A percentile compares a stretch with the other conserved stretches of the same genome.
Conservation (phyloP, 2,113 vertebrate genomes). For the Daboia siamensis region DNA sequence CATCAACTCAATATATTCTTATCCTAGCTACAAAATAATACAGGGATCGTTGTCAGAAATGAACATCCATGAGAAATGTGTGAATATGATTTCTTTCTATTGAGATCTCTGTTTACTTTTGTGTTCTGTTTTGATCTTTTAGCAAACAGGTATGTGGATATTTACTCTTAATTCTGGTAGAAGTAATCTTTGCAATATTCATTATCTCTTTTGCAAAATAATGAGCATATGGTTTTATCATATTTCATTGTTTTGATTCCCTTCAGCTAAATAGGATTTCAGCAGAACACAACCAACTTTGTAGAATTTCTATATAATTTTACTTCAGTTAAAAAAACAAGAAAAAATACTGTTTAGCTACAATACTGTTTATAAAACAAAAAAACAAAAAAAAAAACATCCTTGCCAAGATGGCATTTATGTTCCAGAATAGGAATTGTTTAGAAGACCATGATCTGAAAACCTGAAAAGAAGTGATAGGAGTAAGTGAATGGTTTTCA, state of each 20-base stretch:
- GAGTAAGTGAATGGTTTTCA: no score
- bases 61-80: conserved; percentile 52
- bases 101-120: conserved; percentile 37
- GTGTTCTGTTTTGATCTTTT: conserved; percentile 18
- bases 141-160: conserved; percentile 67
- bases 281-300: conserved; percentile 69
- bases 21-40: conserved; percentile 51
- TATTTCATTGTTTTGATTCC: conserved; percentile 77
- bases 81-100: conserved; percentile 44
- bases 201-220: conserved; percentile 73
- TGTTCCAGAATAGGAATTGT: conserved; percentile 41
- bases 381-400: conserved; percentile 40
- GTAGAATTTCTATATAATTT: conserved; percentile 63
- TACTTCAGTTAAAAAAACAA: not conserved
- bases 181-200: conserved; percentile 73
- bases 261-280: conserved; percentile 73
- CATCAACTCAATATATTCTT: conserved; percentile 51
- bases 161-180: conserved; percentile 63
- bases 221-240: conserved; percentile 79
- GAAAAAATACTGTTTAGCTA: conserved; percentile 42
- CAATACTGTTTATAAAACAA: conserved; percentile 56
- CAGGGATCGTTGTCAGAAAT: conserved; percentile 46
- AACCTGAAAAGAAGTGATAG: conserved; percentile 43
- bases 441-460: conserved; percentile 1
- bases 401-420: conserved; percentile 37